These are phyloP conservation scores for Miniopterus natalensis DNA, from an alignment of 2,113 vertebrate species.

Conservation along the genomic window DNA sequence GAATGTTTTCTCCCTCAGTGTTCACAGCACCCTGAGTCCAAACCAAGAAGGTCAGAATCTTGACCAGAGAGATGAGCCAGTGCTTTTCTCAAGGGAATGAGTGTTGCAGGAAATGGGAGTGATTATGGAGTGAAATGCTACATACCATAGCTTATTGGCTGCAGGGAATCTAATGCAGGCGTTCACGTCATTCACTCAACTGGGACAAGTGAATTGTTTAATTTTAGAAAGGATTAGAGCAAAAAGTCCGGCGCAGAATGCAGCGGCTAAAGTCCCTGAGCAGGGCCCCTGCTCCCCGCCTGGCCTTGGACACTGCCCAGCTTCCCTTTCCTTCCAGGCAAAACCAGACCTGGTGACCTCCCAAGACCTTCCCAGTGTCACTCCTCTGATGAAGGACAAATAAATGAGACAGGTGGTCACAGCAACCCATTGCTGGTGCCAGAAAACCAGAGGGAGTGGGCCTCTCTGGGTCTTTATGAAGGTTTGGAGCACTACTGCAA, in stretches of 20 bases:
- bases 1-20: neutral
- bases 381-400: neutral
- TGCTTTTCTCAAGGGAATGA: constrained; percentile 21
- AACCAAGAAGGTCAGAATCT: constrained; percentile 35
- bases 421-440: neutral
- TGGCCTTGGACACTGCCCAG: neutral
- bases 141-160: neutral
- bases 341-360: neutral
- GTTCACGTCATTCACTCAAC: neutral
- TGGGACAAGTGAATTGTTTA: neutral
- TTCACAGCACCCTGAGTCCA: neutral
- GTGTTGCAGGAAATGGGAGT: neutral
- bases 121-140: neutral
- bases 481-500: neutral
- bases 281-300: neutral
- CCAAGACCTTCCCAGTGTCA: neutral
- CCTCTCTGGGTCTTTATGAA: neutral
- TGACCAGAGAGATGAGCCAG: constrained; percentile 55
- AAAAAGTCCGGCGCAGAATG: neutral
- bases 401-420: rapidly evolving
- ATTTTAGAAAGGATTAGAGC: neutral
- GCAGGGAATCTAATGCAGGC: neutral
- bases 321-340: neutral
- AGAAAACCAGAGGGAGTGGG: neutral
- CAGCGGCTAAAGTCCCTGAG: neutral